A percentile compares a stretch with the other conserved stretches of the same genome.
Conservation (phyloP, 1,140 invertebrate genomes). For the Chrysomallon squamiferum region DNA sequence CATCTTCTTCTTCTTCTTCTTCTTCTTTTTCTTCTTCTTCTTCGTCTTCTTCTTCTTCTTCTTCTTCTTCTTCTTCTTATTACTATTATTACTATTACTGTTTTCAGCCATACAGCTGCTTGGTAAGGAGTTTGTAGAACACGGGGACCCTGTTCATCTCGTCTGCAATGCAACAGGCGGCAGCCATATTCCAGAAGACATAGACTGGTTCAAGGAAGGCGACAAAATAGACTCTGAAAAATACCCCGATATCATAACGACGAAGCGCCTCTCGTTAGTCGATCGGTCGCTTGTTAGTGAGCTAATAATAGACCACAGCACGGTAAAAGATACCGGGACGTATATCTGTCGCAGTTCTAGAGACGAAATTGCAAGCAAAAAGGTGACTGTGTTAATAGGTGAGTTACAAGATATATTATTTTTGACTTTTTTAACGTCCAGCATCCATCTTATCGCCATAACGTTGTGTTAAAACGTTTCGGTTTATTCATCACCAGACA, state of each 20-base stretch:
- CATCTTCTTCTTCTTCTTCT: too few species aligned
- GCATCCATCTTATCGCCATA: too few species aligned
- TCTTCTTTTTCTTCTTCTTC: too few species aligned
- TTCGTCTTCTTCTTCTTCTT: too few species aligned
- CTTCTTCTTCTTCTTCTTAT: background rate
- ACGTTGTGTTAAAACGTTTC: too few species aligned
- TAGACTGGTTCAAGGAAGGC: constrained; percentile 53
- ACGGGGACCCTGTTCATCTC: constrained; percentile 36
- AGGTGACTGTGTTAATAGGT: constrained; percentile 49
- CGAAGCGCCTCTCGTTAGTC: constrained; percentile 29
- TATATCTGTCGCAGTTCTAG: constrained; percentile 48
- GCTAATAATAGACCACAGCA: constrained; percentile 38
- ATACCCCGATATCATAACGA: constrained; percentile 34
- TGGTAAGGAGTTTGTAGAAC: constrained; percentile 46
- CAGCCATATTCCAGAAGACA: constrained; percentile 47
- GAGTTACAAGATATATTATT: constrained; percentile 12
- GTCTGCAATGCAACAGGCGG: constrained; percentile 50
- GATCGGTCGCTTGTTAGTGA: constrained; percentile 35
- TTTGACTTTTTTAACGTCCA: too few species aligned
- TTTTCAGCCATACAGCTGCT: constrained; percentile 41
- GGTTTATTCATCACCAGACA: too few species aligned
- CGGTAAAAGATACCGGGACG: constrained; percentile 41
- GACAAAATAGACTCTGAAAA: constrained; percentile 33
- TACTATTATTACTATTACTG: constrained; percentile 6
- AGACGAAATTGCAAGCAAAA: constrained; percentile 37